Percentiles rank a stretch among this genome's conserved stretches.
Conservation (phyloP, 1,140 invertebrate genomes). For the Amphibalanus amphitrite region DNA sequence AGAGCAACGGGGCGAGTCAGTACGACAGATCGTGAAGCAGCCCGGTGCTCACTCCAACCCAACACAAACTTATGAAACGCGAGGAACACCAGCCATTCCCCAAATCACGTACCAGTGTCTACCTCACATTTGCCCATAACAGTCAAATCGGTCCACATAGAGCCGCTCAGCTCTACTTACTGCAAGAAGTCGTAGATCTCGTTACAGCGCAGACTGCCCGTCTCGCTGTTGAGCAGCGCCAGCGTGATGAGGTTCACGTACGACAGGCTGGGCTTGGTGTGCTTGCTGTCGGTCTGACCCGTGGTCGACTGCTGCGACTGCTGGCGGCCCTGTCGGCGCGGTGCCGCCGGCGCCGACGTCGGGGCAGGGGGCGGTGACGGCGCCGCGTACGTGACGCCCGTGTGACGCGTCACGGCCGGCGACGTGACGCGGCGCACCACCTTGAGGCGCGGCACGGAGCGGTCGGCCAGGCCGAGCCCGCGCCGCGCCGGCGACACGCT, state of each 20-base stretch:
- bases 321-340: too few relatives aligned
- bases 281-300: neutral
- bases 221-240: conserved; percentile 2
- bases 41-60: too few relatives aligned
- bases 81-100: too few relatives aligned
- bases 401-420: neutral
- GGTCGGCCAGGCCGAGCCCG: neutral
- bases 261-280: conserved; percentile 4
- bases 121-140: too few relatives aligned
- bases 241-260: conserved; percentile 4
- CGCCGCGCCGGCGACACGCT: neutral
- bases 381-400: neutral
- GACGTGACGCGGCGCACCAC: conserved; percentile 2
- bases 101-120: too few relatives aligned
- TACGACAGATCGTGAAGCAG: too few relatives aligned
- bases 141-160: too few relatives aligned
- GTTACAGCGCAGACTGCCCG: neutral
- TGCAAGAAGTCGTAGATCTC: conserved; percentile 5
- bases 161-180: neutral
- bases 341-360: too few relatives aligned
- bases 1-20: too few relatives aligned
- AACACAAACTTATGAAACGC: too few relatives aligned
- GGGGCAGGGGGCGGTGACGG: neutral
- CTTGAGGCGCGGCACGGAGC: neutral
- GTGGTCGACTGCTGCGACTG: too few relatives aligned